Percentiles rank a stretch among this genome's conserved stretches.
phyloP scores from a whole-genome alignment of 2,888 invertebrate species.

The Hemicrepidius hirtus region DNA sequence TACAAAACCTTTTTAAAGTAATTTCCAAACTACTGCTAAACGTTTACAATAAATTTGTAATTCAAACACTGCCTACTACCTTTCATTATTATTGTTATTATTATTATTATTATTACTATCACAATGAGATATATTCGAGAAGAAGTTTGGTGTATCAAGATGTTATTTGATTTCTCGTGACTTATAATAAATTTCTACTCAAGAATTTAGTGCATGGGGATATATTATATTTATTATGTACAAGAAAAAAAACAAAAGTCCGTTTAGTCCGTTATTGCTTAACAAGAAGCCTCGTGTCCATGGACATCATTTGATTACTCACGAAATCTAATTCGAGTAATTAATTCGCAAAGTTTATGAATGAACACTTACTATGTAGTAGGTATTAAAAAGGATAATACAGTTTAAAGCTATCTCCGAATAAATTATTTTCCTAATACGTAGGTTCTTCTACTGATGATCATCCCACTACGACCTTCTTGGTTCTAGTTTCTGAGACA shows the following conservation, averaged over 20 bases:
- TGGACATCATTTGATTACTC: background rate
- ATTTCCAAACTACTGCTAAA: slow-evolving; percentile 4
- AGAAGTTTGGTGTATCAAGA: slow-evolving; percentile 44
- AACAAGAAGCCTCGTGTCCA: slow-evolving; percentile 2
- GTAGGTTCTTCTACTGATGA: background rate
- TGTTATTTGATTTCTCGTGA: slow-evolving; percentile 35
- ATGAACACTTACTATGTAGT: slow-evolving; percentile 10
- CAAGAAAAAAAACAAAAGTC: slow-evolving; percentile 4
- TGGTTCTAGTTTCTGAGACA: slow-evolving; percentile 87
- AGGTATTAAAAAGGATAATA: slow-evolving; percentile 9
- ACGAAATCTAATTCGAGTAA: background rate
- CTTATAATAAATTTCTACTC: slow-evolving; percentile 17
- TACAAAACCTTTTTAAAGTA: background rate
- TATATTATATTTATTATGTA: slow-evolving; percentile 2
- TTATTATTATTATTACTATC: slow-evolving; percentile 37
- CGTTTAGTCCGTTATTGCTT: slow-evolving; percentile 27
- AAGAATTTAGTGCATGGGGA: slow-evolving; percentile 7
- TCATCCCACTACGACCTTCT: slow-evolving; percentile 72
- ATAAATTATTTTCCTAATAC: slow-evolving; percentile 16
- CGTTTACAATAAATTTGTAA: background rate
- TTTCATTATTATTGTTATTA: slow-evolving; percentile 1
- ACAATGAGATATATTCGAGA: slow-evolving; percentile 46
- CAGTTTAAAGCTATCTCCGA: background rate
- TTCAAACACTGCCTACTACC: slow-evolving; percentile 3
- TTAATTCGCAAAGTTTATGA: background rate